phyloP scores from a whole-genome alignment of 2,797 vertebrate species.

The Bovichtus diacanthus region DNA sequence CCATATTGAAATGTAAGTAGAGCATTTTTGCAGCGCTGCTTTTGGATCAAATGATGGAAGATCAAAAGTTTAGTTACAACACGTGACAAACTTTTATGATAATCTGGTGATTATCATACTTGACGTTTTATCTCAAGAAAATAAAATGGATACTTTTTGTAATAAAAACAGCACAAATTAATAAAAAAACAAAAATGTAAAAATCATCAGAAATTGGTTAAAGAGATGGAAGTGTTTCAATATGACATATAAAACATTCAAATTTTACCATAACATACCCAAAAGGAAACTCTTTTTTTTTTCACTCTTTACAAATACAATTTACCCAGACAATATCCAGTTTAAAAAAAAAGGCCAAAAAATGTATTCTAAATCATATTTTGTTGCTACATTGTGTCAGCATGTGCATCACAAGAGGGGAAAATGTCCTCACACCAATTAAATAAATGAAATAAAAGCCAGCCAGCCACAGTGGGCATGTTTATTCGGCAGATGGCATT shows the following conservation, averaged over 20 bases:
- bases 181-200: accelerated
- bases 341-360: background rate
- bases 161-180: background rate
- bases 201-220: background rate
- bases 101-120: background rate
- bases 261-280: background rate
- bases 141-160: background rate
- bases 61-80: background rate
- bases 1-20: background rate
- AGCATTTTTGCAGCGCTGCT: background rate
- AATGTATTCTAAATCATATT: slow-evolving; percentile 7
- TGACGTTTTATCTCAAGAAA: background rate
- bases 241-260: background rate
- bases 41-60: background rate
- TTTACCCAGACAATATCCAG: background rate
- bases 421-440: slow-evolving; percentile 28
- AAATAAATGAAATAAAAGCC: slow-evolving; percentile 29
- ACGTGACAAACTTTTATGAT: background rate
- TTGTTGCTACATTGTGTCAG: slow-evolving; percentile 10
- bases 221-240: background rate
- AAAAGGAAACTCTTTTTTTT: background rate
- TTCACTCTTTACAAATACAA: background rate
- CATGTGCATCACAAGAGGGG: slow-evolving; percentile 17
- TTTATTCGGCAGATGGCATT: slow-evolving; percentile 49
- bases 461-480: slow-evolving; percentile 7